A percentile compares a stretch with the other conserved stretches of the same genome.
Evolutionary conservation across 2,797 vertebrate species (phyloP).

Genomic region (Oreochromis grahami): DNA sequence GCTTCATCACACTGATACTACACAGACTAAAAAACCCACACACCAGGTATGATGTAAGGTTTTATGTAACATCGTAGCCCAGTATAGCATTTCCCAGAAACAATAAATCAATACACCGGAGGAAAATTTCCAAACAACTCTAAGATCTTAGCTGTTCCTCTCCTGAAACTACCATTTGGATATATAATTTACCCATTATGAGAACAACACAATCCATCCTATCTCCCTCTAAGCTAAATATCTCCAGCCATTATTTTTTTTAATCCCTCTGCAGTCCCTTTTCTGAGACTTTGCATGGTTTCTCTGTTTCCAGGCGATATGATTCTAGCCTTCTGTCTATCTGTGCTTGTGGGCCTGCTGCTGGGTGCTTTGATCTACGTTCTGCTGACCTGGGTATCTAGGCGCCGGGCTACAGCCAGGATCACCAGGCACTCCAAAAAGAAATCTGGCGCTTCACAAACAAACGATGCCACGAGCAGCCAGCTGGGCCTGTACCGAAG

Average conservation of each 20-base stretch:
- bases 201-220: neutral
- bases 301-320: constrained; percentile 78
- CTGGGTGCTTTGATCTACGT: constrained; percentile 88
- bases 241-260: constrained; percentile 4
- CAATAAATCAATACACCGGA: constrained; percentile 45
- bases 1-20: neutral
- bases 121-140: neutral
- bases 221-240: neutral
- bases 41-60: constrained; percentile 47
- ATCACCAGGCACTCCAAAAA: constrained; percentile 83
- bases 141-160: neutral
- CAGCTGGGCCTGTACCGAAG: constrained; percentile 87
- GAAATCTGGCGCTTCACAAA: constrained; percentile 58
- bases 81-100: constrained; percentile 21
- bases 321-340: constrained; percentile 90
- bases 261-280: neutral
- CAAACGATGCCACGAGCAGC: constrained; percentile 46
- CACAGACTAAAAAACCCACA: constrained; percentile 43
- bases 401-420: constrained; percentile 83
- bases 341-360: constrained; percentile 85
- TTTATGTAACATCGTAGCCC: constrained; percentile 44
- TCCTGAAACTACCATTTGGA: constrained; percentile 7
- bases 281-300: neutral
- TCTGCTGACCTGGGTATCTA: constrained; percentile 84
- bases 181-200: constrained; percentile 6